Conservation (phyloP, 2,113 vertebrate species). For the Phoxinus phoxinus region DNA sequence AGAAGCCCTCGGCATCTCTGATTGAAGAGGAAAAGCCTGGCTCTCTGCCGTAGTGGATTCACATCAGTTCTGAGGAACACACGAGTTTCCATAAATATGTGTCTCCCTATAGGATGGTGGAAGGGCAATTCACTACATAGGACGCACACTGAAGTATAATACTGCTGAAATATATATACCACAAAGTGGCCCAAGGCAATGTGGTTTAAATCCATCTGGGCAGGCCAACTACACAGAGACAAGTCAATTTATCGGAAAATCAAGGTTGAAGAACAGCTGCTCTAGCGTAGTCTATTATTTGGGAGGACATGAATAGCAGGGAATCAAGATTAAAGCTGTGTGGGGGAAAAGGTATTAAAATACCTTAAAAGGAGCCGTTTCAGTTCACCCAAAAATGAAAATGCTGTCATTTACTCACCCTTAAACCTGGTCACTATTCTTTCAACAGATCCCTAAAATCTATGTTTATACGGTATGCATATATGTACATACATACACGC, state of each 20-base stretch:
- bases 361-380: neutral
- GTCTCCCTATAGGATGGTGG: conserved; percentile 1
- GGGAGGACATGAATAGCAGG: neutral
- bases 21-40: neutral
- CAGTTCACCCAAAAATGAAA: neutral
- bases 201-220: conserved; percentile 20
- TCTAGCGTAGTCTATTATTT: neutral
- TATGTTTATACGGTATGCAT: neutral
- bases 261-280: neutral
- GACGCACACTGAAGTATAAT: neutral
- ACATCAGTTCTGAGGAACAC: neutral
- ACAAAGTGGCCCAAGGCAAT: conserved; percentile 9
- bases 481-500: too few relatives aligned
- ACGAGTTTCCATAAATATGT: conserved; percentile 24
- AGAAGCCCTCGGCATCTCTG: neutral
- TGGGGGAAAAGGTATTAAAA: neutral
- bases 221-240: neutral
- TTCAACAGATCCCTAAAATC: neutral
- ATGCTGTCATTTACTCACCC: neutral
- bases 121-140: neutral
- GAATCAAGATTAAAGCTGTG: neutral
- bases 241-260: conserved; percentile 21
- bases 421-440: neutral
- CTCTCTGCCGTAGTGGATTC: conserved; percentile 7
- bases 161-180: conserved; percentile 16